A percentile compares a stretch with the other conserved stretches of the same genome.
phyloP scores from a whole-genome alignment of 2,113 vertebrate genomes.

The Psammodynastes pulverulentus region DNA sequence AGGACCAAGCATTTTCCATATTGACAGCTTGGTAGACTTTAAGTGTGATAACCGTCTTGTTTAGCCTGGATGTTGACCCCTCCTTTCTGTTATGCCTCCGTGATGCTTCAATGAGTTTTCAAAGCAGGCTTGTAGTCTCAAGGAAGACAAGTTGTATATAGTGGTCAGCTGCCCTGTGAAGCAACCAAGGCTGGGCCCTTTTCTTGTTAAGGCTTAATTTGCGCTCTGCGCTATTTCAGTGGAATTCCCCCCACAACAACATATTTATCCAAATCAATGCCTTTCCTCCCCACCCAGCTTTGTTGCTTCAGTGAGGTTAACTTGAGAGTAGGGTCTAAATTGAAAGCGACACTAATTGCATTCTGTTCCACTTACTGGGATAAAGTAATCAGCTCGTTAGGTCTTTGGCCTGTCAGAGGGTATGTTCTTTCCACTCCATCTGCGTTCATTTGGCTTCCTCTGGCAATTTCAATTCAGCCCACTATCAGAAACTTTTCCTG shows the following conservation, averaged over 20 bases:
- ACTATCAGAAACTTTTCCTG: background rate
- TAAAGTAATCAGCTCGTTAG: constrained; percentile 36
- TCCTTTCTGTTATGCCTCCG: background rate
- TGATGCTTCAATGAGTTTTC: background rate
- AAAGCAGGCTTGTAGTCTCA: background rate
- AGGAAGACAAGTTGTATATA: background rate
- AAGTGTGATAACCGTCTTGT: background rate
- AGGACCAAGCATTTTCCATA: background rate
- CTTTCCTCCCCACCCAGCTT: background rate
- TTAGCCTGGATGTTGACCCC: background rate
- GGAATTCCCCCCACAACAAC: background rate
- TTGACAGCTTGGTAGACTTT: background rate
- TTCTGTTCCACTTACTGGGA: constrained; percentile 16
- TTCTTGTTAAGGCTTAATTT: background rate
- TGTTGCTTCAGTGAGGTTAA: constrained; percentile 16
- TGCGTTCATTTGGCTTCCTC: constrained; percentile 14
- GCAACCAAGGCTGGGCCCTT: background rate
- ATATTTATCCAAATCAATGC: constrained; percentile 11
- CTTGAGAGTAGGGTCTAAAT: constrained; percentile 23
- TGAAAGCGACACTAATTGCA: constrained; percentile 38
- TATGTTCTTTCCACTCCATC: constrained; percentile 21
- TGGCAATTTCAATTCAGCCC: constrained; percentile 29
- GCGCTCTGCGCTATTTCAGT: background rate
- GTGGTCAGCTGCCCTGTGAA: background rate
- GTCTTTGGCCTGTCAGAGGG: constrained; percentile 14